These are phyloP conservation scores for Danaus plexippus DNA, from an alignment of 1,140 invertebrate species.

Conservation along the genomic window DNA sequence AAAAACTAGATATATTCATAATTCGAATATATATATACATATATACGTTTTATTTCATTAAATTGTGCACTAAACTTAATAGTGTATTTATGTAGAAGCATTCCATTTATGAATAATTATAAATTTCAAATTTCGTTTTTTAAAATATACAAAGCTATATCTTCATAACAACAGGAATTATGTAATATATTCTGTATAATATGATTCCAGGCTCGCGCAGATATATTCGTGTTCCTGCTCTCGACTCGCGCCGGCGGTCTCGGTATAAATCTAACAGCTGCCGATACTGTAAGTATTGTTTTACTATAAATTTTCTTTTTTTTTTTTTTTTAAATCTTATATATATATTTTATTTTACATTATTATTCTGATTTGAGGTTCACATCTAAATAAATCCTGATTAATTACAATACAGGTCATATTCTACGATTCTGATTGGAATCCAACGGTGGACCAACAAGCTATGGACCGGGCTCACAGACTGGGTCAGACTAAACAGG, in stretches of 20 bases:
- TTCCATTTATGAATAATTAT: no score
- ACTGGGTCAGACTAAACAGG: constrained; percentile 90
- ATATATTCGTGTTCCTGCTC: constrained; percentile 96
- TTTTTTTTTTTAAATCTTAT: background rate
- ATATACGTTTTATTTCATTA: no score
- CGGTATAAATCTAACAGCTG: constrained; percentile 98
- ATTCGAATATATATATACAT: no score
- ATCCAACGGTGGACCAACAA: constrained; percentile 96
- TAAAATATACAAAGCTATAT: background rate
- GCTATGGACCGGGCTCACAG: constrained; percentile 94
- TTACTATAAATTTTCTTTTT: background rate
- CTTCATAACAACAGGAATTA: background rate
- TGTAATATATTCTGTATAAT: constrained; percentile 8
- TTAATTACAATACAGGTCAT: constrained; percentile 80
- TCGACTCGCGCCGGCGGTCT: constrained; percentile 97
- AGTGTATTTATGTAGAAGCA: no score
- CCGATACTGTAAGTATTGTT: constrained; percentile 89
- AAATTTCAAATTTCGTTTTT: no score
- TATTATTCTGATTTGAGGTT: no score
- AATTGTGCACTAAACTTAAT: no score
- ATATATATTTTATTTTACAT: no score
- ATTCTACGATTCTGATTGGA: constrained; percentile 99
- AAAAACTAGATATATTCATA: no score
- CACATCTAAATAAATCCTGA: no score
- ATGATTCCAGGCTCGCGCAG: constrained; percentile 79